Percentiles rank a stretch among this genome's conserved stretches.
phyloP scores from a whole-genome alignment of 2,797 vertebrate genomes.

The Acanthurus lineatus region DNA sequence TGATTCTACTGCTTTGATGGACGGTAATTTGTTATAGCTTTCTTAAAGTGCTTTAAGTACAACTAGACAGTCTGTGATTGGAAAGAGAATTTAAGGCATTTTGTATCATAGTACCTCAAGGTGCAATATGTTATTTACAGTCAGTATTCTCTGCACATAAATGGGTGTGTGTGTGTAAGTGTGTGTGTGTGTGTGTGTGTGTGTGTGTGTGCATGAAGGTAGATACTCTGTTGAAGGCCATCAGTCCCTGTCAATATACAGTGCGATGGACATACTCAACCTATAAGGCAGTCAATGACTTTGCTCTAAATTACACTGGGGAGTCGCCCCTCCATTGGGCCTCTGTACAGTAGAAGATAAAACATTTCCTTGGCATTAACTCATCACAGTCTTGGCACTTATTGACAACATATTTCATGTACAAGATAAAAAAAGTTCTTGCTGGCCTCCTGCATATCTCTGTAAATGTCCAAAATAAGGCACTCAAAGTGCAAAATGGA shows the following conservation, averaged over 20 bases:
- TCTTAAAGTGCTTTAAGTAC: constrained; percentile 75
- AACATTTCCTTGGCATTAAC: constrained; percentile 46
- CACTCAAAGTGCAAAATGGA: constrained; percentile 56
- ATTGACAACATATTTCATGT: constrained; percentile 58
- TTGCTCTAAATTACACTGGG: constrained; percentile 49
- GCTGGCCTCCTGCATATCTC: constrained; percentile 23
- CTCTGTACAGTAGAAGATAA: constrained; percentile 48
- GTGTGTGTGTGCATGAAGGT: constrained; percentile 15
- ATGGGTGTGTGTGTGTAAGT: neutral
- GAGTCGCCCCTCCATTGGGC: constrained; percentile 14
- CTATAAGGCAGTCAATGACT: constrained; percentile 47
- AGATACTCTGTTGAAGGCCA: constrained; percentile 34
- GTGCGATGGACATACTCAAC: constrained; percentile 44
- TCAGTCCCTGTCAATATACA: constrained; percentile 37
- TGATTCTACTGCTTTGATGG: constrained; percentile 43
- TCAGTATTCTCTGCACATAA: constrained; percentile 35
- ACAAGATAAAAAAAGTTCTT: constrained; percentile 41
- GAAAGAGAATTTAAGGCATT: constrained; percentile 42
- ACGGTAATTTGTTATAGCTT: constrained; percentile 19
- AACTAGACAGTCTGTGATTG: constrained; percentile 49
- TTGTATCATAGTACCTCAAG: constrained; percentile 46
- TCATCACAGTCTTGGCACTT: constrained; percentile 49
- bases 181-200: neutral
- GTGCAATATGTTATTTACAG: constrained; percentile 42
- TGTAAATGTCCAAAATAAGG: constrained; percentile 60